These are phyloP conservation scores for Monomorium pharaonis DNA, from an alignment of 1,140 invertebrate species.

Conservation along the genomic window DNA sequence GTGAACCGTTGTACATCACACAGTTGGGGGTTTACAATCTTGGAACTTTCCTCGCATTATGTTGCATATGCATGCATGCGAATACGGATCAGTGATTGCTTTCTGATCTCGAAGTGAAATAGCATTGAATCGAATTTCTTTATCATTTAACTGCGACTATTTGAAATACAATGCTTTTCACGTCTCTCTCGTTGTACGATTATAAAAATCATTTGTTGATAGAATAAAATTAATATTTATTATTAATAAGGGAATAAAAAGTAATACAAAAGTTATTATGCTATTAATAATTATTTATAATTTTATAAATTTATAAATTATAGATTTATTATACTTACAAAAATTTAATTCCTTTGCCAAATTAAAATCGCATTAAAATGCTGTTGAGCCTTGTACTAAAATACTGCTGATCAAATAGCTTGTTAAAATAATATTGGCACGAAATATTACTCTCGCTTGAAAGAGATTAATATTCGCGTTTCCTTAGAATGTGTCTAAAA, in stretches of 20 bases:
- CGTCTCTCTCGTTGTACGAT: background rate
- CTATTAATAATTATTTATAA: conserved; percentile 9
- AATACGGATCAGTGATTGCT: conserved; percentile 45
- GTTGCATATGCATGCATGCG: conserved; percentile 5
- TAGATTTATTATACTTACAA: background rate
- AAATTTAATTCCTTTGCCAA: background rate
- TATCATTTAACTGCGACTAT: background rate
- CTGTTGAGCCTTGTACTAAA: background rate
- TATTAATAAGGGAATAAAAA: background rate
- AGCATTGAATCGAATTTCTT: conserved; percentile 1
- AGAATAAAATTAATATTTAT: conserved; percentile 29
- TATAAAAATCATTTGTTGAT: conserved; percentile 41
- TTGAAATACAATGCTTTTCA: background rate
- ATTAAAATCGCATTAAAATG: background rate
- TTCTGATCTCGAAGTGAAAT: conserved; percentile 36
- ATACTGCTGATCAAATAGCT: conserved; percentile 3
- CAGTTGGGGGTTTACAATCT: conserved; percentile 53
- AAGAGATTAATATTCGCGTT: conserved; percentile 9
- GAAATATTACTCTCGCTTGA: background rate
- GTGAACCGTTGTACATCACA: conserved; percentile 57
- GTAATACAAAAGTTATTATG: background rate
- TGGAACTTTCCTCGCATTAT: conserved; percentile 56
- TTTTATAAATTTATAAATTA: background rate
- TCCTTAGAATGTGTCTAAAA: conserved; percentile 25
- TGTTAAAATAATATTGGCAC: conserved; percentile 50